These are phyloP conservation scores for Ladona fulva DNA, from an alignment of 1,140 invertebrate species.

Conservation along the genomic window DNA sequence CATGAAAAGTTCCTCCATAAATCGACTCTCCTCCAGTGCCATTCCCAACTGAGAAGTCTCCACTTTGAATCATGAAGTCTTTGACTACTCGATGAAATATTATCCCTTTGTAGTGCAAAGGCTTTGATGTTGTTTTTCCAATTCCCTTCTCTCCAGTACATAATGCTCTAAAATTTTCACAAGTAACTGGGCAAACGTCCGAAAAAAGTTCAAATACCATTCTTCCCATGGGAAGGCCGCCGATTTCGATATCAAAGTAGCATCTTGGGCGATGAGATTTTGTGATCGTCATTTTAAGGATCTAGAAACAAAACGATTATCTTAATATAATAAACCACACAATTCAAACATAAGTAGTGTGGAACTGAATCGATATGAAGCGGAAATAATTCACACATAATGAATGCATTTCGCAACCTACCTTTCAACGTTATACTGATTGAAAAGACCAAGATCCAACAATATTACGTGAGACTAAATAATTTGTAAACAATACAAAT, in stretches of 20 bases:
- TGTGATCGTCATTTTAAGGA: background rate
- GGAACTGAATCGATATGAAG: no score
- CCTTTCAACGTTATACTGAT: no score
- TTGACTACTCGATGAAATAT: constrained; percentile 87
- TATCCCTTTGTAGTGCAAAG: constrained; percentile 61
- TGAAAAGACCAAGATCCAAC: no score
- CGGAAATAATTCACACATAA: no score
- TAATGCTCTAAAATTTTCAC: constrained; percentile 85
- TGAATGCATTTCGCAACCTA: no score
- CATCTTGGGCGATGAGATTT: constrained; percentile 47
- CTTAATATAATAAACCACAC: no score
- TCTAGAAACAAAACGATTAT: background rate
- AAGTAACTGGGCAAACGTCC: constrained; percentile 87
- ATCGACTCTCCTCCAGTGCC: constrained; percentile 87
- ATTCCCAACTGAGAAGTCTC: constrained; percentile 81
- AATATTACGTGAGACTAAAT: no score
- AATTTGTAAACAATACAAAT: no score
- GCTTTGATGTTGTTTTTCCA: constrained; percentile 60
- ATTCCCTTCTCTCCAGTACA: constrained; percentile 83
- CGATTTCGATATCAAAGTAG: constrained; percentile 90
- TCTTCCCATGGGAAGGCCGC: constrained; percentile 73
- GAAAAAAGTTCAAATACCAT: constrained; percentile 91
- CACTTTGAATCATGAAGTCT: constrained; percentile 85
- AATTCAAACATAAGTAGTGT: no score
- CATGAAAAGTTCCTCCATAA: constrained; percentile 80